Base-by-base conservation (phyloP, 1,140 invertebrate species). In the Drosophila bocqueti region DNA sequence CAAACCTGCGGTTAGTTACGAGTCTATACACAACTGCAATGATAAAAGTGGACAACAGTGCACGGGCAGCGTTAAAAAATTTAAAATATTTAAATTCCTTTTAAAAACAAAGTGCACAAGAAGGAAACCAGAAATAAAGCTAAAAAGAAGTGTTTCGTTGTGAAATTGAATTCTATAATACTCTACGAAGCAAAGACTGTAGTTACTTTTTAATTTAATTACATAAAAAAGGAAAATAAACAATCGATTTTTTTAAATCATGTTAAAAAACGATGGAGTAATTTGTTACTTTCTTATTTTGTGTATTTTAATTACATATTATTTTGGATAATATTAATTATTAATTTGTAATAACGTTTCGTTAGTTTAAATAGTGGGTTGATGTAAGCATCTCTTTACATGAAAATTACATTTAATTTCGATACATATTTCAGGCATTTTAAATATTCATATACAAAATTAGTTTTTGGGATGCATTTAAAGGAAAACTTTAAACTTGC, bases 1-100 rank as follows among this genome's bases (percentile, higher is more conserved):
- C 76, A 86, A 86, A 87, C 84, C 83, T 87, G 83, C 84, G 83
- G 83, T 87, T 87, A 87, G 83, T 87, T 87, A 87, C 83, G 83
- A 89, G 84, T 89, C 76, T 83, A 87, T 87, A 86, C 87, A 87
- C 79, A 81, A 89, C 72, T 81, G 72, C 83, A 89, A 81, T 77
- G 42, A 72, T 68, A 65, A 71, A 67, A 76, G 50, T 58, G 52
- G 76, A 68, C 74, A 52, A 52, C n/a, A 55, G 54, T 50, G 66
- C 55, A 46, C 24, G 38, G 49, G 63, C 58, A 26, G 31, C 36
- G 38, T 24, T 46, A 64, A 82, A 86, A 86, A 83, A 85, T 66
- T 49, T 60, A 46, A 87, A 87, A 86, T 87, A 80, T 86, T 86
- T 87, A 86, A 86, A 80, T 87, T 84, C 67, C 76, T 83, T 87